Conservation (phyloP, 53 echinoderm and acorn worm genomes). For the Antedon mediterranea region DNA sequence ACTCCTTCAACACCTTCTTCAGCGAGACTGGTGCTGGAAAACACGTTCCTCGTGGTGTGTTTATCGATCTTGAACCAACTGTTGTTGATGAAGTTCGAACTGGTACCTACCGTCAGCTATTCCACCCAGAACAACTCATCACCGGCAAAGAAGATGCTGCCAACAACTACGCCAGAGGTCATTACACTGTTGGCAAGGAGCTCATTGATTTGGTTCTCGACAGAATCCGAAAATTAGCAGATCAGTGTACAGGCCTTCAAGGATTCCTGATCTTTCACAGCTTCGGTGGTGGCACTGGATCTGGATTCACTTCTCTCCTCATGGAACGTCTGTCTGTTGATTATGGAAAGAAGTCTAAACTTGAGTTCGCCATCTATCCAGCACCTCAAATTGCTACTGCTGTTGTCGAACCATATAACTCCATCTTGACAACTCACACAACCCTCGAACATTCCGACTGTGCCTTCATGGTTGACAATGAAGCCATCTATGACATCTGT, state of each 20-base stretch:
- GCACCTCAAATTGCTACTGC: conserved; percentile 34
- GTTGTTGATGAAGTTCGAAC: conserved; percentile 22
- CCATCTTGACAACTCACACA: conserved; percentile 17
- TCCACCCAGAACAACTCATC: conserved; percentile 15
- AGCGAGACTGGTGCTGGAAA: conserved; percentile 32
- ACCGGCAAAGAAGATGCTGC: conserved; percentile 20
- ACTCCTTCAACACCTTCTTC: conserved; percentile 37
- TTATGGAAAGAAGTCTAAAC: conserved; percentile 41
- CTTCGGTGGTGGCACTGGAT: conserved; percentile 44
- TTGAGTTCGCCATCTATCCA: conserved; percentile 53
- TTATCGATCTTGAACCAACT: conserved; percentile 43
- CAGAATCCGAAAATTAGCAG: conserved; percentile 8
- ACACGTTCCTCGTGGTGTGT: conserved; percentile 28
- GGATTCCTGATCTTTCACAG: conserved; percentile 74
- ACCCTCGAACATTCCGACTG: conserved; percentile 27
- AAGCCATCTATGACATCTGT: conserved; percentile 76
- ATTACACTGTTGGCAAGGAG: conserved; percentile 17
- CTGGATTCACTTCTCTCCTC: conserved; percentile 20
- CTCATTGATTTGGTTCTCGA: conserved; percentile 9
- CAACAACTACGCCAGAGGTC: conserved; percentile 26
- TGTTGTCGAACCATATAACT: conserved; percentile 22
- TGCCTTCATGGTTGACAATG: conserved; percentile 85
- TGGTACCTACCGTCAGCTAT: conserved; percentile 15
- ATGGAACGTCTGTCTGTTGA: conserved; percentile 35
- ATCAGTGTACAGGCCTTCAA: conserved; percentile 62